Conservation (phyloP, 2,888 invertebrate genomes). For the Tipula vernalis region DNA sequence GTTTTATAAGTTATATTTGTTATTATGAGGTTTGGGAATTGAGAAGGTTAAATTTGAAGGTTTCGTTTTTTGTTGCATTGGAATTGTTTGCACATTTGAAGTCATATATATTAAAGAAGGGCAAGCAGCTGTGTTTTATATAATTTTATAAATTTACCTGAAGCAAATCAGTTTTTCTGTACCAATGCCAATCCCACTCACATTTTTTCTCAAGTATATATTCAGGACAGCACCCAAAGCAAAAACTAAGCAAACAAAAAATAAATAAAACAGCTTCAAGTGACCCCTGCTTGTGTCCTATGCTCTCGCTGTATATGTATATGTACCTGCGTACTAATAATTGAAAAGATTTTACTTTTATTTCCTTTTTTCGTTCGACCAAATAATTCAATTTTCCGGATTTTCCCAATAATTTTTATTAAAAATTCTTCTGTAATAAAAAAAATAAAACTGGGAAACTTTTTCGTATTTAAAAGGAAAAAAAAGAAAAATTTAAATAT, state of each 20-base stretch:
- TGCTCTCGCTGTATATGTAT: background rate
- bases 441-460: background rate
- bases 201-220: background rate
- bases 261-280: background rate
- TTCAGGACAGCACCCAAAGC: background rate
- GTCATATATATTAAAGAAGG: too few species aligned
- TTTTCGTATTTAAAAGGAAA: background rate
- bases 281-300: background rate
- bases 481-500: background rate
- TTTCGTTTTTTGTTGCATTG: background rate
- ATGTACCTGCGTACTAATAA: background rate
- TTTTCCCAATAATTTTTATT: background rate
- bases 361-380: background rate
- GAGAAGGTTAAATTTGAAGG: background rate
- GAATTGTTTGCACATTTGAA: background rate
- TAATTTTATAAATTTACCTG: background rate
- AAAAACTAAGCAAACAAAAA: background rate
- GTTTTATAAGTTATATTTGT: background rate
- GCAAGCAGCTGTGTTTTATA: background rate
- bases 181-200: background rate
- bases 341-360: background rate
- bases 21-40: background rate
- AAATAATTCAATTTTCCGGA: background rate
- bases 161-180: background rate
- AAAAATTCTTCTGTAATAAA: background rate